Percentiles rank a stretch among this genome's conserved stretches.
Evolutionary conservation across 2,888 invertebrate species (phyloP).

Genomic region (Notodonta ziczac): DNA sequence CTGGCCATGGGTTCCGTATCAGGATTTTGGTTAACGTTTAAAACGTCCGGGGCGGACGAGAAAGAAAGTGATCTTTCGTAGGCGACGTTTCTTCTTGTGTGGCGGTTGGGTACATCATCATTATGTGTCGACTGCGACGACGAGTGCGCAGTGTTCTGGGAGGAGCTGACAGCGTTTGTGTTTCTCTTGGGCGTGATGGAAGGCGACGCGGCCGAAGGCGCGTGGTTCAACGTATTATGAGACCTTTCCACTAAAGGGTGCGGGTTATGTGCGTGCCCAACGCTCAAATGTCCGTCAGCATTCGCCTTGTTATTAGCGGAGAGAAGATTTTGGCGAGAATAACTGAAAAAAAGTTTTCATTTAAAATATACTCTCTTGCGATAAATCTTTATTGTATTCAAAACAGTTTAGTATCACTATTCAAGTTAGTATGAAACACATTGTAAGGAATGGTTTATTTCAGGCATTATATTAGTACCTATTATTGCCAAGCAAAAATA

Average conservation of each 20-base stretch:
- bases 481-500: constrained; percentile 8
- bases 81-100: constrained; percentile 59
- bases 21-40: constrained; percentile 80
- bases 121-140: constrained; percentile 40
- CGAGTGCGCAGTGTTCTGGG: constrained; percentile 35
- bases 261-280: constrained; percentile 61
- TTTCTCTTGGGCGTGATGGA: constrained; percentile 69
- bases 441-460: constrained; percentile 24
- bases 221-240: constrained; percentile 78
- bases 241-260: constrained; percentile 83
- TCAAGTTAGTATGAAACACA: constrained; percentile 39
- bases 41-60: constrained; percentile 84
- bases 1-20: constrained; percentile 44
- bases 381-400: constrained; percentile 6
- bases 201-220: constrained; percentile 59
- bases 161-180: constrained; percentile 53
- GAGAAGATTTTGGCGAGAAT: constrained; percentile 94
- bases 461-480: constrained; percentile 11
- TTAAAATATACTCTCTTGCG: background rate
- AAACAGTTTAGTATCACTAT: constrained; percentile 11
- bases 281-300: constrained; percentile 83
- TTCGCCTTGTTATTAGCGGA: constrained; percentile 90
- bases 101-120: constrained; percentile 44
- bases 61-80: constrained; percentile 75
- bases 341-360: constrained; percentile 84